A percentile compares a stretch with the other conserved stretches of the same genome.
Conservation (phyloP, 1,140 invertebrate species). For the Drosophila mayri region DNA sequence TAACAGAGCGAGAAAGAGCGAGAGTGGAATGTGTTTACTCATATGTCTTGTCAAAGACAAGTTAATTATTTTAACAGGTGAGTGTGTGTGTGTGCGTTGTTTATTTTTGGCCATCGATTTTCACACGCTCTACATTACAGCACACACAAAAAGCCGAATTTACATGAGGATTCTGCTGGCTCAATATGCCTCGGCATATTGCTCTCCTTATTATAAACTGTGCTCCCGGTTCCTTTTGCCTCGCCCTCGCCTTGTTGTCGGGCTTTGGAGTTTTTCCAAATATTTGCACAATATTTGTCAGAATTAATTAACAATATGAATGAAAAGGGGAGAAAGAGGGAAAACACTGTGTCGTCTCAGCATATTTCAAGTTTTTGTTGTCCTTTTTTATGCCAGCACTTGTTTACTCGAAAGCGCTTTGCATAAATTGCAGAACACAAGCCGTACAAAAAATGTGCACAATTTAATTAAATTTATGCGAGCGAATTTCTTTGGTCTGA, state of each 20-base stretch:
- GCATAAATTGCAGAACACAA: slow-evolving; percentile 60
- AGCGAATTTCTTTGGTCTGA: slow-evolving; percentile 22
- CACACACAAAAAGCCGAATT: slow-evolving; percentile 11
- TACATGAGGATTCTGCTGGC: slow-evolving; percentile 30
- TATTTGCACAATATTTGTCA: slow-evolving; percentile 80
- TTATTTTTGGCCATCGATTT: slow-evolving; percentile 81
- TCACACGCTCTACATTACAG: slow-evolving; percentile 51
- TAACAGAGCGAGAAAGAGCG: slow-evolving; percentile 10
- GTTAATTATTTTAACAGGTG: slow-evolving; percentile 78
- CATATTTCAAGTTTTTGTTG: slow-evolving; percentile 51
- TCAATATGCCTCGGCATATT: slow-evolving; percentile 40
- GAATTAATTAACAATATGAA: slow-evolving; percentile 75
- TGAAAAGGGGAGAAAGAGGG: background rate
- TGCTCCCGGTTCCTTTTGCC: background rate
- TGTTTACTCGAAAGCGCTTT: slow-evolving; percentile 66
- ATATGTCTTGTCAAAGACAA: slow-evolving; percentile 80
- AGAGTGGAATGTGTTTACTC: slow-evolving; percentile 68
- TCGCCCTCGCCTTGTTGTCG: background rate
- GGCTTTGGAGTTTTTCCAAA: slow-evolving; percentile 57
- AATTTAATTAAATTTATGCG: slow-evolving; percentile 49
- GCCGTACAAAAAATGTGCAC: slow-evolving; percentile 24
- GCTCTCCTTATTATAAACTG: slow-evolving; percentile 41
- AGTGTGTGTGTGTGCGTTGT: slow-evolving; percentile 32
- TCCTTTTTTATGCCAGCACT: slow-evolving; percentile 16
- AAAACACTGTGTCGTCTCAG: slow-evolving; percentile 47